Evolutionary conservation across 2,797 vertebrate species (phyloP).

Genomic region (Crypturellus tataupa): DNA sequence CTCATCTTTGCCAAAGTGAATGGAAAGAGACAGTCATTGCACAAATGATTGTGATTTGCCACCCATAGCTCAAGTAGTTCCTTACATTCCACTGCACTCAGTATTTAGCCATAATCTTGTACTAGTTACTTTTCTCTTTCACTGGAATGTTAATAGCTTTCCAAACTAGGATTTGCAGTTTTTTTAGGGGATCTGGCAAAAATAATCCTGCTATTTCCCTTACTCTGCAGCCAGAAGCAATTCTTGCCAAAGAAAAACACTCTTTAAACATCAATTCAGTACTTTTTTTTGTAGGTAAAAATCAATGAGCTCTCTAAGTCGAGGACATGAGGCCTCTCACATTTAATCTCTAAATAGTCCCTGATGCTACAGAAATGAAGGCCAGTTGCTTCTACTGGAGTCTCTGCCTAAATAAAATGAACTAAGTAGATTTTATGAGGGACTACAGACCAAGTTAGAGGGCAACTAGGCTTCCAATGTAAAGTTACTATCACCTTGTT

Average conservation of each 20-base stretch:
- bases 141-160: background rate
- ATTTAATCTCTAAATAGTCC: background rate
- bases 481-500: background rate
- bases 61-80: background rate
- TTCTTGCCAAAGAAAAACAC: background rate
- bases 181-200: conserved; percentile 3
- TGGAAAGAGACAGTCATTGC: background rate
- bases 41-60: background rate
- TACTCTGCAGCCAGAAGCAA: background rate
- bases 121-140: background rate
- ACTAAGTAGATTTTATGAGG: background rate
- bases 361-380: background rate
- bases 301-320: background rate
- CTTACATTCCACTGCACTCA: background rate
- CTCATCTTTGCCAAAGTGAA: conserved; percentile 31
- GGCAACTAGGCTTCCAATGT: background rate
- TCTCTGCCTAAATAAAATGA: background rate
- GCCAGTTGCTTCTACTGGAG: background rate
- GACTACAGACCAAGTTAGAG: background rate
- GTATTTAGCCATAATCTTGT: background rate
- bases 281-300: background rate
- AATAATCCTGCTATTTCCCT: background rate
- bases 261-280: background rate
- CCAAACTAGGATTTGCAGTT: background rate
- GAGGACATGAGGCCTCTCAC: background rate